Evolutionary conservation across 1,140 invertebrate species (phyloP), one percentile per base, ranked within the genome.

Genomic region (Mactra quadrangularis): DNA sequence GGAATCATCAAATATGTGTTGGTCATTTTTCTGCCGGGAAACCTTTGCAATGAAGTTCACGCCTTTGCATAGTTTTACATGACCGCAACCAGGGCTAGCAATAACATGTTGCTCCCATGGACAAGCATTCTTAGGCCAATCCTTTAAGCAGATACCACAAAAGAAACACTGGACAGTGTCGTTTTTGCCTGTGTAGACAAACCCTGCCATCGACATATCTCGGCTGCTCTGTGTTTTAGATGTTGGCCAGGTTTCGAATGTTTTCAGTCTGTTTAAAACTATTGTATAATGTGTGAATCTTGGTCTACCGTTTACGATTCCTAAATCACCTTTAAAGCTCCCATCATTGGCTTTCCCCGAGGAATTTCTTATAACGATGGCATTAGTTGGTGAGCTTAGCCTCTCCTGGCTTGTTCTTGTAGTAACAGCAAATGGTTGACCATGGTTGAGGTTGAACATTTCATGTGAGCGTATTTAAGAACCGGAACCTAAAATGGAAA

Each of bases 181-280:
- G 6, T 33, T n/a, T 9, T 38, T 19, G n/a, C 57, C 72, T 0
- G 86, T 47, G 74, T 87, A 89, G 31, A 76, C 86, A 68, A 90
- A 86, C 13, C 87, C 86, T 29, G 84, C 84, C 27, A 79, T 82
- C 1, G 82, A 64, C 47, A 19, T 11, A 3, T 70, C 35, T n/a
- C 19, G 3, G 6, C 19, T 53, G 17, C 7, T 53, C 19, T n/a
- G 17, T 19, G 6, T 57, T 29, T 57, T 62, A 4, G 7, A 15
- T 19, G 9, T n/a, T 17, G 33, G 59, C 59, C 59, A 62, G 31
- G 31, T 62, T 35, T 62, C n/a, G 15, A 35, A 62, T 1, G 59
- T 33, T 38, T 6, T 17, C 31, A 35, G n/a, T 62, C 59, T 4
- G 3, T 27, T 33, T 1, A 1, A 2, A 19, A 33, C 1, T 6